phyloP scores from a whole-genome alignment of 2,888 invertebrate genomes.

The Monochamus alternatus region DNA sequence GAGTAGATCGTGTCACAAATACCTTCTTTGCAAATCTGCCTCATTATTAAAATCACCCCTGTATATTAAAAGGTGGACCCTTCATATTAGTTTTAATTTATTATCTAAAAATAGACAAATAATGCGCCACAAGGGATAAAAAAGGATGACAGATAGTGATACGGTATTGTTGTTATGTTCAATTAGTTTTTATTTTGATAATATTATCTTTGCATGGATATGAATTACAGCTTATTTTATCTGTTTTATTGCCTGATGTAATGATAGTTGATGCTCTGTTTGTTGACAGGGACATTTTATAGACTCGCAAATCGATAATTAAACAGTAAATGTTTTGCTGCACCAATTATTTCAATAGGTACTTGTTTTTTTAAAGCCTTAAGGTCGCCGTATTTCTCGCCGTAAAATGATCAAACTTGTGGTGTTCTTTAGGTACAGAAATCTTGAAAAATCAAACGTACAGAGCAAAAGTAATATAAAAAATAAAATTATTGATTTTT shows the following conservation, averaged over 20 bases:
- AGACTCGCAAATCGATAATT: constrained; percentile 18
- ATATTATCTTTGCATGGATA: constrained; percentile 28
- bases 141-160: constrained; percentile 36
- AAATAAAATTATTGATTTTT: too few species aligned
- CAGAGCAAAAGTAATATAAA: too few species aligned
- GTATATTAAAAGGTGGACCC: constrained; percentile 53
- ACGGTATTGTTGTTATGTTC: constrained; percentile 14
- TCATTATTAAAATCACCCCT: constrained; percentile 58
- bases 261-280: constrained; percentile 18
- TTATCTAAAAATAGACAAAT: constrained; percentile 60
- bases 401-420: too few species aligned
- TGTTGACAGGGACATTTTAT: constrained; percentile 14
- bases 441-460: too few species aligned
- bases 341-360: not conserved
- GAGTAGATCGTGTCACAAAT: constrained; percentile 63
- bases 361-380: too few species aligned
- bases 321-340: constrained; percentile 2
- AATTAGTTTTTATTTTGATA: constrained; percentile 32
- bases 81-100: constrained; percentile 57
- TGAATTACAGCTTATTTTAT: constrained; percentile 28
- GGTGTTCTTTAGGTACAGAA: too few species aligned
- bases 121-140: constrained; percentile 51
- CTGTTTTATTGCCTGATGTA: constrained; percentile 26
- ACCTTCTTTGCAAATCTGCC: constrained; percentile 54
- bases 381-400: too few species aligned